These are phyloP conservation scores for Geopemphigus sp. DNA, from an alignment of 1,140 invertebrate genomes.

Conservation along the genomic window DNA sequence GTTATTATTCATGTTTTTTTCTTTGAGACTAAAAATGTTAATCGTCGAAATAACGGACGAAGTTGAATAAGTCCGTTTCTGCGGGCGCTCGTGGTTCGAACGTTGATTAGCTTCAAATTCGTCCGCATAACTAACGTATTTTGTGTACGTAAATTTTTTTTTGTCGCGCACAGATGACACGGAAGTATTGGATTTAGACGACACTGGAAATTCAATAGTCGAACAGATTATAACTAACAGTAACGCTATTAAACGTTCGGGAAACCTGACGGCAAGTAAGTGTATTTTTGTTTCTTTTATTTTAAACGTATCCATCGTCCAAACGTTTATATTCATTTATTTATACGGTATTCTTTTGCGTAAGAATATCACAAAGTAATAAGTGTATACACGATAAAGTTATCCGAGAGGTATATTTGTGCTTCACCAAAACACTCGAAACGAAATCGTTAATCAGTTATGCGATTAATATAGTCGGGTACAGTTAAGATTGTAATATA, in stretches of 20 bases:
- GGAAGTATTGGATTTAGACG: conserved; percentile 28
- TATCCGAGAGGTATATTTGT: neutral
- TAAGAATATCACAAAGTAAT: neutral
- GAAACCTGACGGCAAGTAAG: neutral
- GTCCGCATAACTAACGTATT: no score
- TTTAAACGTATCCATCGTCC: no score
- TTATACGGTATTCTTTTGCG: neutral
- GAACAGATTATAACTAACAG: conserved; percentile 31
- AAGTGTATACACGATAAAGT: no score
- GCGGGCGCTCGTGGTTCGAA: no score
- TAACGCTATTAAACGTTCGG: neutral
- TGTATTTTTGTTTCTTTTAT: neutral
- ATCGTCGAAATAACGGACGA: no score
- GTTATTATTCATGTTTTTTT: no score
- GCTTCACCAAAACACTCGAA: neutral
- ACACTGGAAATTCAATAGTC: neutral
- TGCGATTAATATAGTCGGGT: no score
- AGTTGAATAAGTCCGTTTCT: no score
- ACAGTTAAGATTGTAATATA: no score
- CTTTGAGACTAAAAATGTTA: no score
- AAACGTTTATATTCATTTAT: neutral
- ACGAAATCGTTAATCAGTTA: neutral
- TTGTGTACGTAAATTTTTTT: neutral
- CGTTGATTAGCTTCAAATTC: no score
- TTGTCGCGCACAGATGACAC: conserved; percentile 8